Base-by-base conservation (phyloP, 2,888 invertebrate species). In the Macrosoma leucophasiata region DNA sequence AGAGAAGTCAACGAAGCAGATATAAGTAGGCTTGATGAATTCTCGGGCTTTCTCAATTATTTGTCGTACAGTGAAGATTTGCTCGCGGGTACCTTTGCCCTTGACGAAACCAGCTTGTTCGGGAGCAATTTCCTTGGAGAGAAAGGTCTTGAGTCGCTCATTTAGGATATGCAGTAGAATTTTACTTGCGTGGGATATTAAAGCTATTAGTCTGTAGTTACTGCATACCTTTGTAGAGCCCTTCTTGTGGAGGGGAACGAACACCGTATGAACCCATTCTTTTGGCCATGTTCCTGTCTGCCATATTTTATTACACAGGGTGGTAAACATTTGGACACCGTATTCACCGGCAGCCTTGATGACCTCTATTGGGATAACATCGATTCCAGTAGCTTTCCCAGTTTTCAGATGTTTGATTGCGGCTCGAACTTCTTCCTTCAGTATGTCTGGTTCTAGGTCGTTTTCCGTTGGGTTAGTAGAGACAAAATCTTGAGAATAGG, bases 291-390 rank as follows among this genome's bases (percentile, higher is more conserved):
- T n/a, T 24, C 23, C 23, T 9, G 23, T 23, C 2, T 13, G 23
- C 23, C 23, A 23, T 9, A 23, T 23, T n/a, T 23, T 23, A 8
- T 23, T 23, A 13, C 23, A 23, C 8, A n/a, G n/a, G n/a, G n/a
- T n/a, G n/a, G n/a, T n/a, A n/a, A n/a, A n/a, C n/a, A n/a, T n/a
- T n/a, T n/a, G n/a, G n/a, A n/a, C n/a, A 23, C 13, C 8, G 13
- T 12, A 13, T 23, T 38, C 41, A 17, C 32, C 36, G 15, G 18
- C 14, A 2, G 41, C 35, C 26, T 22, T 32, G 2, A 44, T 35
- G 2, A 33, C 29, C 21, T 39, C 39, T 2, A 41, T 39, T 1
- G 44, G 39, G 6, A 41, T 39, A 4, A 2, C 4, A 3, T 39
- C 37, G 8, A 10, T 13, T 1, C 39, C 39, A 4, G 31, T 33